These are phyloP conservation scores for Perca schrenkii DNA, from an alignment of 2,113 vertebrate genomes.

Conservation along the genomic window DNA sequence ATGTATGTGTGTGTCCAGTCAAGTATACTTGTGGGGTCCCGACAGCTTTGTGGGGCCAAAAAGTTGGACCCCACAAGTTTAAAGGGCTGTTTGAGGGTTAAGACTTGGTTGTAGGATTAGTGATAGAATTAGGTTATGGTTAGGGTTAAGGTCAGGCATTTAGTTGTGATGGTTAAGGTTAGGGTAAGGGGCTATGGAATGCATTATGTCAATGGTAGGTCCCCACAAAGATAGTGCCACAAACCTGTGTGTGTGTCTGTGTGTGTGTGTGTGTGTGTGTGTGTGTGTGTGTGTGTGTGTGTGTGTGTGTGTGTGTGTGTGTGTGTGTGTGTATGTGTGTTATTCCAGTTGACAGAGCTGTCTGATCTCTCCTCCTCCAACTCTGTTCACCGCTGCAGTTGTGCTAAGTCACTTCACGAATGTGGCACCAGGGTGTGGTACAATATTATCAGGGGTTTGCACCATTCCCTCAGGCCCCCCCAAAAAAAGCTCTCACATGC, in stretches of 20 bases:
- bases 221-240: too few species aligned
- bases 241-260: too few species aligned
- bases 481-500: neutral
- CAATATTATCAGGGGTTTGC: constrained; percentile 38
- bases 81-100: too few species aligned
- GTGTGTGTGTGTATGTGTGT: neutral
- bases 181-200: too few species aligned
- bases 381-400: neutral
- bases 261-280: neutral
- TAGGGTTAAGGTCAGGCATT: too few species aligned
- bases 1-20: neutral
- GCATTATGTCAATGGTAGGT: too few species aligned
- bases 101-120: too few species aligned
- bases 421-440: constrained; percentile 19
- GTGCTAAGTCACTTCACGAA: constrained; percentile 22
- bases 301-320: neutral
- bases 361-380: constrained; percentile 2
- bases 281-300: neutral
- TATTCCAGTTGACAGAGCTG: neutral
- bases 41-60: too few species aligned
- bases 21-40: too few species aligned
- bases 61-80: too few species aligned
- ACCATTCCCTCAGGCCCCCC: constrained; percentile 8
- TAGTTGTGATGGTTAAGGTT: too few species aligned
- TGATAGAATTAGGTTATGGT: too few species aligned